phyloP scores from a whole-genome alignment of 2,113 vertebrate genomes.

The Neolamprologus modestus region DNA sequence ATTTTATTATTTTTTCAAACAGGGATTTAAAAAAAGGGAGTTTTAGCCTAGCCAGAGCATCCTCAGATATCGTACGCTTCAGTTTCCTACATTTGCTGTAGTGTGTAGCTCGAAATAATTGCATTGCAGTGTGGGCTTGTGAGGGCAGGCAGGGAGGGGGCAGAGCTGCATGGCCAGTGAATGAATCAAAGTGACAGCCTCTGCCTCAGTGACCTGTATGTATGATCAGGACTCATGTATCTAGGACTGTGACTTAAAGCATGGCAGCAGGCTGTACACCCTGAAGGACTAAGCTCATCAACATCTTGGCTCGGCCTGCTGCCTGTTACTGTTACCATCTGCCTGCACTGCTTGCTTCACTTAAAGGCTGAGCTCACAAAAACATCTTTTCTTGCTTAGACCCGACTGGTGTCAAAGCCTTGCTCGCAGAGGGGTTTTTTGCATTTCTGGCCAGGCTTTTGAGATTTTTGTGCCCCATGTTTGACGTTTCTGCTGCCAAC shows the following conservation, averaged over 20 bases:
- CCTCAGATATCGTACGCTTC: neutral
- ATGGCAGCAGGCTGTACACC: constrained; percentile 2
- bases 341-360: neutral
- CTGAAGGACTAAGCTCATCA: neutral
- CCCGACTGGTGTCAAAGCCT: neutral
- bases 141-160: neutral
- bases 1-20: neutral
- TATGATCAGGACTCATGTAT: neutral
- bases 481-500: neutral
- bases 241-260: neutral
- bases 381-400: neutral
- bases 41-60: neutral
- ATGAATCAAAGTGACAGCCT: constrained; percentile 24
- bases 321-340: constrained; percentile 34
- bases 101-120: neutral
- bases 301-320: neutral
- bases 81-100: neutral
- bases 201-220: constrained; percentile 35
- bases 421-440: neutral
- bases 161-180: neutral
- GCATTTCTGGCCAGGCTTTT: neutral
- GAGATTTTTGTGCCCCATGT: neutral
- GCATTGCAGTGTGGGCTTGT: neutral
- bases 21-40: neutral
- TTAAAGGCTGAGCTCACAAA: neutral